phyloP scores from a whole-genome alignment of 2,888 invertebrate species.

The Corythucha ciliata region DNA sequence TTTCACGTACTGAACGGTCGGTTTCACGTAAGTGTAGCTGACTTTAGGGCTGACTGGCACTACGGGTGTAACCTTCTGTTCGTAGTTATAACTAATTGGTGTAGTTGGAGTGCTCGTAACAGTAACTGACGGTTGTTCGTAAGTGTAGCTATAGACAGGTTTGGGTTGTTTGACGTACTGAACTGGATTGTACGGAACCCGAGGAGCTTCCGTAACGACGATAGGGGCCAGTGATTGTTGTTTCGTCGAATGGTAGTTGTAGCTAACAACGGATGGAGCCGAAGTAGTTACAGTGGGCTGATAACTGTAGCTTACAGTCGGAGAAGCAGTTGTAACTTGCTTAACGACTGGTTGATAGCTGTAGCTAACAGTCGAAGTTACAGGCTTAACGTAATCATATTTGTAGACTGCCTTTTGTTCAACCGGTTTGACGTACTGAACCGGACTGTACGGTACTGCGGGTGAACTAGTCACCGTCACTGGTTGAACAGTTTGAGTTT shows the following conservation, averaged over 20 bases:
- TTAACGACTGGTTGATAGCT: constrained; percentile 20
- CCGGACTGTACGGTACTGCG: constrained; percentile 21
- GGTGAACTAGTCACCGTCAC: constrained; percentile 19
- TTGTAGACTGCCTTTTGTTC: constrained; percentile 13
- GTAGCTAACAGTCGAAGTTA: constrained; percentile 18
- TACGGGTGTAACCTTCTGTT: constrained; percentile 4
- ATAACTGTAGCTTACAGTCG: constrained; percentile 12
- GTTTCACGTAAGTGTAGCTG: constrained; percentile 14
- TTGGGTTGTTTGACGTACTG: constrained; percentile 15
- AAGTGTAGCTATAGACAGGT: constrained; percentile 16
- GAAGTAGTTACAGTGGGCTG: constrained; percentile 14
- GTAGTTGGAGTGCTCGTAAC: background rate
- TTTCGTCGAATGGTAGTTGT: constrained; percentile 18
- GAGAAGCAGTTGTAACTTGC: constrained; percentile 19
- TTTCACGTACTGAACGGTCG: constrained; percentile 6
- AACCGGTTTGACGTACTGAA: constrained; percentile 18
- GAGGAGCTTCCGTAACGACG: constrained; percentile 20
- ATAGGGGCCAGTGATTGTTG: constrained; percentile 9
- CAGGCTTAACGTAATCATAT: constrained; percentile 22
- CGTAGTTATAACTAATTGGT: constrained; percentile 10
- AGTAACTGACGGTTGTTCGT: constrained; percentile 13
- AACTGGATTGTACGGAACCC: constrained; percentile 14
- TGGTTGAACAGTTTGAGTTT: constrained; percentile 1
- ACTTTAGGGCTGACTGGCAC: constrained; percentile 9
- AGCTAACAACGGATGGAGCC: constrained; percentile 23